phyloP scores from a whole-genome alignment of 1,140 invertebrate species.

The Samia ricini region DNA sequence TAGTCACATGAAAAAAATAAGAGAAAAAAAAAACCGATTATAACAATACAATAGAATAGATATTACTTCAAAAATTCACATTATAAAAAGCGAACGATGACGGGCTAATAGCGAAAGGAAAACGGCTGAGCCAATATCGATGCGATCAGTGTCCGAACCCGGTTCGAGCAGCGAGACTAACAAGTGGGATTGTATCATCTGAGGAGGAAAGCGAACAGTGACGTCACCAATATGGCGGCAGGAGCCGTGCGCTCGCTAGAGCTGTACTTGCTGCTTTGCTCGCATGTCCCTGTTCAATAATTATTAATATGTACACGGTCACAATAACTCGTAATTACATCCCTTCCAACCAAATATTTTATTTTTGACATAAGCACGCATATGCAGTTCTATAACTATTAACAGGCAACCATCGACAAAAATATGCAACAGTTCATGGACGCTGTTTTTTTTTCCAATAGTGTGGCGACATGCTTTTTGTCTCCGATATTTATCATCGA shows the following conservation, averaged over 20 bases:
- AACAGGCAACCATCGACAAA: too few species aligned
- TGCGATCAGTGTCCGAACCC: slow-evolving; percentile 2
- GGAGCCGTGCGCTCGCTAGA: slow-evolving; percentile 30
- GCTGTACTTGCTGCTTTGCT: slow-evolving; percentile 71
- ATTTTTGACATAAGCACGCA: too few species aligned
- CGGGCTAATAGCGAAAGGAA: background rate
- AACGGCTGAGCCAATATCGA: slow-evolving; percentile 1
- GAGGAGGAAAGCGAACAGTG: slow-evolving; percentile 15
- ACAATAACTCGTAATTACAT: too few species aligned
- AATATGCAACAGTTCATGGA: too few species aligned
- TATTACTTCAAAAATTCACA: background rate
- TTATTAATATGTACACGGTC: too few species aligned
- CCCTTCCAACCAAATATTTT: too few species aligned
- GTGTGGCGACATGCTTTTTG: too few species aligned
- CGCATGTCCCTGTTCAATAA: slow-evolving; percentile 66
- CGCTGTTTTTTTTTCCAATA: too few species aligned
- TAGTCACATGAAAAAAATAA: too few species aligned
- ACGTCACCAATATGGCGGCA: slow-evolving; percentile 24
- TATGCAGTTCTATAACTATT: too few species aligned
- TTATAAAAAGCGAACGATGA: background rate
- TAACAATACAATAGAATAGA: background rate
- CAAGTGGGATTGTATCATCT: slow-evolving; percentile 42
- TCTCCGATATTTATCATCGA: too few species aligned
- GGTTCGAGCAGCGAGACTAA: background rate
- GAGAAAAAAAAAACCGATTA: too few species aligned